Evolutionary conservation across 2,797 vertebrate genomes (phyloP), one percentile per base, ranked within the genome.

Genomic region (Australoheros facetus): DNA sequence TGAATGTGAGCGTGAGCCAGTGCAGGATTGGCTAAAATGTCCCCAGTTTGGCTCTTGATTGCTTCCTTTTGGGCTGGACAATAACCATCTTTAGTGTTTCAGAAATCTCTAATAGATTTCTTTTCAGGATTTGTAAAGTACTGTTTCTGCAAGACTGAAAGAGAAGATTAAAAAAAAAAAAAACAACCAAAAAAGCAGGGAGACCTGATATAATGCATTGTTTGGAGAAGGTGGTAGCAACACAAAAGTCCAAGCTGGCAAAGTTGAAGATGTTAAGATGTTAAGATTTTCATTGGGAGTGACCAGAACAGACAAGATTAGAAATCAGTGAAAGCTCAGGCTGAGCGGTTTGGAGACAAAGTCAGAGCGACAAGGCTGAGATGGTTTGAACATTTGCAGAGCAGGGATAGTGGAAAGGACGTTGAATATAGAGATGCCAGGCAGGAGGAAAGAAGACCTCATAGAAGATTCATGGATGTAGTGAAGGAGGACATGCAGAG

Each of bases 1-100:
- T 1, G 0, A 64, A 26, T 10, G 60, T 64, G 37, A 42, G 39
- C 60, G 26, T 17, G 14, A 0, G 4, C 39, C 23, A 64, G 39
- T 45, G 23, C 60, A 64, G 39, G 60, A 64, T 11, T 64, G 39
- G 60, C 39, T 64, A 0, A 64, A 23, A 5, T 45, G 3, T 48
- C 16, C 0, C 17, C 62, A 7, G 39, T 45, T 0, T 64, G 21
- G 39, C 60, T 45, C 5, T 5, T 26, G 39, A 0, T 28, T 28
- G 62, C 14, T 48, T 66, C 3, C 6, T 19, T 30, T 45, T 28
- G 42, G 0, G 39, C 1, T 11, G 39, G 42, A 64, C 60, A 6
- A 45, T 23, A 45, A 26, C 23, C 1, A 45, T 6, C 21, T 45
- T 64, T 45, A 64, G 45, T 45, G 60, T 16, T 17, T 26, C 14